Evolutionary conservation across 2,797 vertebrate species (phyloP), one percentile per base, ranked within the genome.

Genomic region (Sebastes steindachneri): DNA sequence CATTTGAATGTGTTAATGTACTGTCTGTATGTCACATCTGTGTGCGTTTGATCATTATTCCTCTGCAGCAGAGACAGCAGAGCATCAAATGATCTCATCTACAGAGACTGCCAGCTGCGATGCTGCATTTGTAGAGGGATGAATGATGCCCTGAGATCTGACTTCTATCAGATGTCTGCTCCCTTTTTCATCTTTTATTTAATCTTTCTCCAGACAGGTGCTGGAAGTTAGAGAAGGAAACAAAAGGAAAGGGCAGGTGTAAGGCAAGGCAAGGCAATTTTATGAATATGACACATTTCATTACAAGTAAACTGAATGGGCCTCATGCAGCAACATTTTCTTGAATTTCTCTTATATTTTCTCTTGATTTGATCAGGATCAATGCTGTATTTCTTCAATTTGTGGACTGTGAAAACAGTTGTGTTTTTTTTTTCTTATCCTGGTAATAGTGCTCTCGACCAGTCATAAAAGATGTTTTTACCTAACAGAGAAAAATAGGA

Each of bases 131-230:
- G 35, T 51, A 14, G 73, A 77, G 64, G 58, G 41, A 83, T 80
- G 65, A 84, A 78, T 80, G 74, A 82, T 26, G 58, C 70, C 59
- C 67, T 54, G 63, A 85, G 80, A 83, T 68, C 59, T 75, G 17
- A 78, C 63, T 73, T 85, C 80, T 66, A 60, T 83, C 74, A 87
- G 21, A 83, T 45, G 71, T 77, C 80, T 71, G 76, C 78, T 81
- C 70, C 51, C 5, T 55, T 81, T 80, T 90, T 90, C 79, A 85
- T 83, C 79, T 88, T 86, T 82, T 87, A 85, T 86, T 73, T 57
- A 45, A 45, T 70, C 33, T 78, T 41, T 21, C 26, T 58, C 45
- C 17, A 64, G 80, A 79, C 69, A 80, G 62, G 57, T 55, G 45
- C 45, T 48, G 65, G 26, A 64, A 73, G 69, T 21, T 17, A 53